A percentile compares a stretch with the other conserved stretches of the same genome.
These are phyloP conservation scores for Drosophila differens DNA, from an alignment of 2,888 invertebrate species.

Conservation along the genomic window DNA sequence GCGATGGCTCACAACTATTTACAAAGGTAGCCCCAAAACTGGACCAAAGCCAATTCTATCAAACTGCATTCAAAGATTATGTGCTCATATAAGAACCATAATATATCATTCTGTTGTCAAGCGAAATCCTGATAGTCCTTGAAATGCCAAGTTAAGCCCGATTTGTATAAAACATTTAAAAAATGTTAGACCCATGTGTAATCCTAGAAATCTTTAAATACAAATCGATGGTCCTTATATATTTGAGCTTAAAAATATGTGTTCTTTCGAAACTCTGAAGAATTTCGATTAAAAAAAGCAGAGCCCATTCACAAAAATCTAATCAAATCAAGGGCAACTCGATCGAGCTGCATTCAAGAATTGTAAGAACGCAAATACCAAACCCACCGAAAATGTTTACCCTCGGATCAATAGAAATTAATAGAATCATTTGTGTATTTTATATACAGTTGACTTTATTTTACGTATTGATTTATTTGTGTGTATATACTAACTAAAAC, in stretches of 20 bases:
- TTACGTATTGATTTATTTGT: conserved; percentile 59
- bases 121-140: not conserved
- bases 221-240: too few relatives aligned
- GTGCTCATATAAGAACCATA: not conserved
- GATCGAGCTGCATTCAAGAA: too few relatives aligned
- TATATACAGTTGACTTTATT: conserved; percentile 81
- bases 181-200: too few relatives aligned
- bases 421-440: conserved; percentile 11
- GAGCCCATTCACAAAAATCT: too few relatives aligned
- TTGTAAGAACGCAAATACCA: not conserved
- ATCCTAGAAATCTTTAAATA: too few relatives aligned
- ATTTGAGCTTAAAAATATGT: too few relatives aligned
- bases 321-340: too few relatives aligned
- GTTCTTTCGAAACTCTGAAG: too few relatives aligned
- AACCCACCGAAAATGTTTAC: too few relatives aligned
- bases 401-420: not conserved
- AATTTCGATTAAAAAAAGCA: too few relatives aligned
- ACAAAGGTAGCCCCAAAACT: not conserved
- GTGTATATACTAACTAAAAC: conserved; percentile 60
- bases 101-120: not conserved
- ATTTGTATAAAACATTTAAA: too few relatives aligned
- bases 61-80: not conserved
- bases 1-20: not conserved
- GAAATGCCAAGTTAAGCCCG: too few relatives aligned
- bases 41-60: not conserved